phyloP scores from a whole-genome alignment of 2,797 vertebrate genomes.

The Coluber constrictor region DNA sequence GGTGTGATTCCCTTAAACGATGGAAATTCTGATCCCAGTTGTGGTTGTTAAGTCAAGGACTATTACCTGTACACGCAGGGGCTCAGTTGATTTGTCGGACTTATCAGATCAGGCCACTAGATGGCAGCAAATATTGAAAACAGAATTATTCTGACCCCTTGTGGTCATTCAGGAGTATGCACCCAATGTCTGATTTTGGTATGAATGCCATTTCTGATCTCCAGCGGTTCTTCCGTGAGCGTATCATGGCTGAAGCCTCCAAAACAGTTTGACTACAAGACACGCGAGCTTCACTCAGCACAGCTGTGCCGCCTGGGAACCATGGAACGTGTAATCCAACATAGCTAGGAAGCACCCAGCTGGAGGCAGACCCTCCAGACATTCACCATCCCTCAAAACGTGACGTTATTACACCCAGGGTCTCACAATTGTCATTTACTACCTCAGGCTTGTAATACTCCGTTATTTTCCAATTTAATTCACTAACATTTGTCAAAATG shows the following conservation, averaged over 20 bases:
- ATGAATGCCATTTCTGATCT: neutral
- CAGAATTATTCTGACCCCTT: neutral
- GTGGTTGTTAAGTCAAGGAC: no score
- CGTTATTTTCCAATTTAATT: slow-evolving; percentile 20
- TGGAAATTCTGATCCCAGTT: no score
- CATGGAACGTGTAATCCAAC: neutral
- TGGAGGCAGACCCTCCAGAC: neutral
- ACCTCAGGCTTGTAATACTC: neutral
- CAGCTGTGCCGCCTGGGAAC: neutral
- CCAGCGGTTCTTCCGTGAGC: neutral
- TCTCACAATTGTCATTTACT: neutral
- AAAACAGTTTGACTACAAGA: neutral
- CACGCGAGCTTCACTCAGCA: neutral
- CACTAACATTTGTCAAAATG: slow-evolving; percentile 18
- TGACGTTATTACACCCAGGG: neutral
- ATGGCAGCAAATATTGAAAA: neutral
- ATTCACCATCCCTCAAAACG: neutral
- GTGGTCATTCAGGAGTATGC: neutral
- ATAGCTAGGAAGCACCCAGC: neutral
- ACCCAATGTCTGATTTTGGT: neutral
- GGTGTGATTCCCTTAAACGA: neutral
- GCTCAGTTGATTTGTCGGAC: neutral
- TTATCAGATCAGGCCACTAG: neutral
- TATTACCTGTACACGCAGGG: neutral
- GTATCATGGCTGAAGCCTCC: neutral